Evolutionary conservation across 2,797 vertebrate genomes (phyloP).

Genomic region (Rhodeus uyekii): DNA sequence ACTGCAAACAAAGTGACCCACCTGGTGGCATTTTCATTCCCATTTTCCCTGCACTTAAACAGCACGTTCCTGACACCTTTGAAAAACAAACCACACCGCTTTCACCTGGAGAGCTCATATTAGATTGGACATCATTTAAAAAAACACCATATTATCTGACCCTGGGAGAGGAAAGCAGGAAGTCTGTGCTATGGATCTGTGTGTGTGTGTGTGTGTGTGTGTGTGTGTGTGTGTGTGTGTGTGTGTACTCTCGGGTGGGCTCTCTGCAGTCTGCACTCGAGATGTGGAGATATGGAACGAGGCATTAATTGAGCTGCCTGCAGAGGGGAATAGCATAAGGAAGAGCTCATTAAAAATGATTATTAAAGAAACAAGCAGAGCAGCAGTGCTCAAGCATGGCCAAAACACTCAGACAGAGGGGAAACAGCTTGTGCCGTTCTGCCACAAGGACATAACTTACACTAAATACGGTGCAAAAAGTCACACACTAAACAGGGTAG

Average conservation of each 20-base stretch:
- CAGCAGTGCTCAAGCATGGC: slow-evolving; percentile 71
- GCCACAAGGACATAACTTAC: slow-evolving; percentile 43
- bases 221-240: slow-evolving; percentile 33
- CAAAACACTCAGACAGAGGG: slow-evolving; percentile 55
- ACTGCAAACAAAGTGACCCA: slow-evolving; percentile 3
- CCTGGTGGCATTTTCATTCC: background rate
- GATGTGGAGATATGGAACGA: slow-evolving; percentile 63
- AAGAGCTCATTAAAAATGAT: slow-evolving; percentile 83
- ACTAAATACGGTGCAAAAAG: slow-evolving; percentile 38
- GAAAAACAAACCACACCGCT: background rate
- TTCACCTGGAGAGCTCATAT: slow-evolving; percentile 44
- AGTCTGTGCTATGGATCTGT: slow-evolving; percentile 24
- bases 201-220: slow-evolving; percentile 28
- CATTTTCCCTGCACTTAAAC: slow-evolving; percentile 8
- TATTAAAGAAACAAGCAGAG: slow-evolving; percentile 79
- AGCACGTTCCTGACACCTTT: slow-evolving; percentile 18
- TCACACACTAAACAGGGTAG: slow-evolving; percentile 31
- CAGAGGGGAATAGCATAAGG: slow-evolving; percentile 68
- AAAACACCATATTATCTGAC: slow-evolving; percentile 37
- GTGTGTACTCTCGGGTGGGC: slow-evolving; percentile 47
- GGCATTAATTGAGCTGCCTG: slow-evolving; percentile 65
- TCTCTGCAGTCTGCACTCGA: slow-evolving; percentile 56
- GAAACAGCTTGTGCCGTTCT: slow-evolving; percentile 54
- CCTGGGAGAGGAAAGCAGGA: background rate
- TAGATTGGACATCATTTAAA: slow-evolving; percentile 42